Base-by-base conservation (phyloP, 2,888 invertebrate species). In the Corbicula japonica region DNA sequence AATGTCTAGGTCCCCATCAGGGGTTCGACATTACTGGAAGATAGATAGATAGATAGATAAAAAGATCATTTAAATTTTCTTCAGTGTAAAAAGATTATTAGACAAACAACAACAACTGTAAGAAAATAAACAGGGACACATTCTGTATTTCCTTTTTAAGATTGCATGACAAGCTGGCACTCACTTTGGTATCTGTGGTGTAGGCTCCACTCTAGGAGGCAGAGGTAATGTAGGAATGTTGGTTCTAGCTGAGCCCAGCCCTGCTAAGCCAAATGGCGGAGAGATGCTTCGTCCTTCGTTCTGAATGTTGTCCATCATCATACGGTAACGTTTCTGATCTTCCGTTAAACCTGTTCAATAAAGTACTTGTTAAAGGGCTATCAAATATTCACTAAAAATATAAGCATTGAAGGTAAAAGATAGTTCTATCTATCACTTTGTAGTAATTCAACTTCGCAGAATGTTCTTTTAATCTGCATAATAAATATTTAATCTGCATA, bases 191-290 rank as follows among this genome's bases (percentile, higher is more conserved):
- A 87, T 77, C 34, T 85, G 86, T 15, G 83, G 71, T 30, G 88
- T 80, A 2, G 90, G 85, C 56, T 90, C 91, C 6, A 91, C 90
- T 56, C 91, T 84, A 1, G 92, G 91, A 0, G 89, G 90, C 46
- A 89, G 89, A 26, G 91, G 91, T 23, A 90, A 66, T 32, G 73
- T 60, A 21, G 86, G 87, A 26, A 79, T 32, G 6, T 62, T 60
- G 8, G 83, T 73, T 32, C 63, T 35, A 12, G 80, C 71, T 60
- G 65, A 68, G 26, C 76, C 83, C 21, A 86, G 80, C 26, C 76
- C 62, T 10, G 46, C 66, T 15, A 84, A 76, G 23, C 68, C 80
- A 72, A 85, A 83, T n/a, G 80, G 83, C 15, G 80, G 78, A 10
- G 79, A 61, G n/a, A 60, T 70, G 12, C 50, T 60, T 38, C 48